Evolutionary conservation across 2,797 vertebrate species (phyloP), one percentile per base, ranked within the genome.

Genomic region (Philypnodon macrostomus): DNA sequence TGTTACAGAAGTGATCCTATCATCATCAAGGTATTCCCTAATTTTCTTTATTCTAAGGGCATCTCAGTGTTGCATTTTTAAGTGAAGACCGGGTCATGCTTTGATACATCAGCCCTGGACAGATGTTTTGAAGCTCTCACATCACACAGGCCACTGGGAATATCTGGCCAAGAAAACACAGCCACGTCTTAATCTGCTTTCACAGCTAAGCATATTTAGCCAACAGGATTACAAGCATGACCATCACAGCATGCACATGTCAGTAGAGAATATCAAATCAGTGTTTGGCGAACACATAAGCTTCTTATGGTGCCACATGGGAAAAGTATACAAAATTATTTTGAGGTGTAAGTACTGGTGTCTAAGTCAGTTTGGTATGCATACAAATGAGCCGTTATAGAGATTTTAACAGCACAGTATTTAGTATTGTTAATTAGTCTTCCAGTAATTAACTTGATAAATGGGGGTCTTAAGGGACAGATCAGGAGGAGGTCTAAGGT

Each of bases 161-260:
- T 76, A 73, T 70, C 58, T 70, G 65, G 75, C 82, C 71, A 82
- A 84, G 81, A 76, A 85, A 83, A 81, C 79, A 84, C 67, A 75
- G 66, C 77, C 76, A 68, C 50, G 74, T 75, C 80, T 83, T 86
- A 88, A 90, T 89, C 83, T 84, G 75, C 77, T 83, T 88, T 88
- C 84, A 87, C 81, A 84, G 85, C 77, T 75, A 77, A 85, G 83
- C 81, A 88, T 81, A 87, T 88, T 86, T 84, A 77, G 62, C 67
- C 75, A 87, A 87, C 76, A 80, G 82, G 85, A 89, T 88, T 89
- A 89, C 84, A 88, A 88, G 73, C 85, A 79, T 82, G 84, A 85
- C 81, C 73, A 85, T 85, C 81, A 80, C 70, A 72, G 79, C 46
- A 2, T 24, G 66, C 77, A 81, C 73, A 74, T 77, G 71, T 81